Conservation (phyloP, 1,140 invertebrate genomes). For the Popillia japonica region DNA sequence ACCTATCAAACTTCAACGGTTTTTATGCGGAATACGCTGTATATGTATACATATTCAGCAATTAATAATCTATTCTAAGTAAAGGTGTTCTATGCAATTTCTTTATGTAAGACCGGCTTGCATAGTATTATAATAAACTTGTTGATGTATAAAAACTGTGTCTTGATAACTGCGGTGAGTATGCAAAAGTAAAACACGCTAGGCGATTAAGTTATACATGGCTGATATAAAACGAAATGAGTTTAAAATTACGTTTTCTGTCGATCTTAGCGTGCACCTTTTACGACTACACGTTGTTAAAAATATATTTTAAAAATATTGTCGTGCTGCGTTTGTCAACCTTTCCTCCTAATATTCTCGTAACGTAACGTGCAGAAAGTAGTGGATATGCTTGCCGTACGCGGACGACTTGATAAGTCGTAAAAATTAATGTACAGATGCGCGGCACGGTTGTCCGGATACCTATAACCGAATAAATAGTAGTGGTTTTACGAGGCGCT, state of each 20-base stretch:
- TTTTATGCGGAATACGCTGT: no score
- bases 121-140: no score
- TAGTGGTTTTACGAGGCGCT: constrained; percentile 28
- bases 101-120: no score
- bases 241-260: constrained; percentile 22
- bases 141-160: no score
- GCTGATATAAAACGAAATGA: background rate
- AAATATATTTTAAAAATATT: constrained; percentile 20
- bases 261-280: background rate
- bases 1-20: no score
- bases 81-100: no score
- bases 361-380: background rate
- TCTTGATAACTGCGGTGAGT: background rate
- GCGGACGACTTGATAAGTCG: constrained; percentile 29
- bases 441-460: background rate
- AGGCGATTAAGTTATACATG: background rate
- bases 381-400: background rate
- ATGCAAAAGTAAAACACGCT: background rate
- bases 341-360: constrained; percentile 16
- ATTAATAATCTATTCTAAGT: no score
- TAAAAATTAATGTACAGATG: constrained; percentile 34
- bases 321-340: constrained; percentile 10
- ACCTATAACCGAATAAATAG: constrained; percentile 29
- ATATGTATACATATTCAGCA: no score
- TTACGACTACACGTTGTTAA: constrained; percentile 14